phyloP scores from a whole-genome alignment of 30 jellyfish, hydroid and myxozoan species.

The Turritopsis rubra region DNA sequence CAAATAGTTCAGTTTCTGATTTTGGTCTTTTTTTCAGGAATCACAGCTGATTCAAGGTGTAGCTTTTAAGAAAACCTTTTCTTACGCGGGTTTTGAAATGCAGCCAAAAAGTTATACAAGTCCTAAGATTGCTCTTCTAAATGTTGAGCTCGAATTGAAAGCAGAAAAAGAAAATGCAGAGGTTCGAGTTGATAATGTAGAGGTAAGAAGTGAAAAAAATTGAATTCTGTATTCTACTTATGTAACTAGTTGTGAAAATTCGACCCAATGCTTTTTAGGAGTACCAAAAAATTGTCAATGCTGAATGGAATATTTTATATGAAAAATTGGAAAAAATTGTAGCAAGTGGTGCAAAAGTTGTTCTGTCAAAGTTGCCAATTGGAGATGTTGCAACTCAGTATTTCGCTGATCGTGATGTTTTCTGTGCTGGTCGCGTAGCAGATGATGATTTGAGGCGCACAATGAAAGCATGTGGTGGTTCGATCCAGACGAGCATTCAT shows the following conservation, averaged over 20 bases:
- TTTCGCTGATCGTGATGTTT: slow-evolving; percentile 96
- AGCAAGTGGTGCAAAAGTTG: slow-evolving; percentile 98
- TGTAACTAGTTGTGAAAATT: background rate
- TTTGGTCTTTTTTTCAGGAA: slow-evolving; percentile 40
- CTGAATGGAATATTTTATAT: slow-evolving; percentile 94
- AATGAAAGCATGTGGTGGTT: slow-evolving; percentile 99
- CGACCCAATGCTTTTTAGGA: slow-evolving; percentile 37
- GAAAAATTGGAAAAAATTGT: slow-evolving; percentile 94
- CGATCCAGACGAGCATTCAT: slow-evolving; percentile 89
- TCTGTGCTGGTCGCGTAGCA: slow-evolving; percentile 96
- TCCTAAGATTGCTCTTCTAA: slow-evolving; percentile 90
- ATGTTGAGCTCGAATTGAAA: slow-evolving; percentile 88
- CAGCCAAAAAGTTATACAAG: slow-evolving; percentile 90
- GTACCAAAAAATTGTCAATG: slow-evolving; percentile 96
- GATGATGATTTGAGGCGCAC: slow-evolving; percentile 93
- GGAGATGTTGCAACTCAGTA: slow-evolving; percentile 99
- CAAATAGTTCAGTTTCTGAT: no score
- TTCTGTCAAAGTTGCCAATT: slow-evolving; percentile 89
- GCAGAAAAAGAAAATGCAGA: slow-evolving; percentile 99
- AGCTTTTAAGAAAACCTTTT: slow-evolving; percentile 94
- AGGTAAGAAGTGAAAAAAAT: slow-evolving; percentile 55
- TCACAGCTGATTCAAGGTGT: slow-evolving; percentile 91
- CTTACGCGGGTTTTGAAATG: slow-evolving; percentile 99
- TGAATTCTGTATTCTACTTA: no score
- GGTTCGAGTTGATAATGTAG: slow-evolving; percentile 92